Evolutionary conservation across 2,113 vertebrate genomes (phyloP).

Genomic region (Vidua chalybeata): DNA sequence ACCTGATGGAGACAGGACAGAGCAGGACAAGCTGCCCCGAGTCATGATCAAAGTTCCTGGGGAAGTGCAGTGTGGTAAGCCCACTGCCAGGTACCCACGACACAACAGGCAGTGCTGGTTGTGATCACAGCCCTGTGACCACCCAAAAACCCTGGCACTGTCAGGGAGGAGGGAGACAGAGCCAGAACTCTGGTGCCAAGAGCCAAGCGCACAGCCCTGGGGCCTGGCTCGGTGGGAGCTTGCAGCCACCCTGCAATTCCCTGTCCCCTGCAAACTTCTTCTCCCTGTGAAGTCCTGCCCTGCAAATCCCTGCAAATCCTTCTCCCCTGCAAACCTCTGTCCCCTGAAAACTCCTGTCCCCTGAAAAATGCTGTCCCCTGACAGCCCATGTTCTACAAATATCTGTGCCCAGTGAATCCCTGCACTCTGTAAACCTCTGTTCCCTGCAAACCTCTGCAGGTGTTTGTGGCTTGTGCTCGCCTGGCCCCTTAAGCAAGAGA

Average conservation of each 20-base stretch:
- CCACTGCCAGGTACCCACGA: background rate
- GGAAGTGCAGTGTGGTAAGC: background rate
- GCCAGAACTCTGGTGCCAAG: background rate
- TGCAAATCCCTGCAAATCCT: background rate
- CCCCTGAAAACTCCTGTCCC: rapidly evolving
- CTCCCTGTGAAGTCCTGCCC: background rate
- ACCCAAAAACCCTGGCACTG: background rate
- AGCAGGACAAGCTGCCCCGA: background rate
- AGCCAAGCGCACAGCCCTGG: background rate
- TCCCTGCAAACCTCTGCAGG: background rate
- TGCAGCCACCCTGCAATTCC: background rate
- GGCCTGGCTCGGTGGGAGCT: background rate
- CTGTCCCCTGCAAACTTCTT: background rate
- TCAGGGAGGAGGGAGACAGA: background rate
- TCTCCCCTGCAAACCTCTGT: background rate
- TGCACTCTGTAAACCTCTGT: background rate
- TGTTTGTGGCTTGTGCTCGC: background rate
- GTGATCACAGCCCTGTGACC: background rate
- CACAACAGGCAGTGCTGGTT: background rate
- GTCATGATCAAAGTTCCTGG: background rate
- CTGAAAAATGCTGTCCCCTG: background rate
- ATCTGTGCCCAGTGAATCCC: background rate
- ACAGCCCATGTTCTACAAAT: background rate
- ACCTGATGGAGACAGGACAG: conserved; percentile 28
- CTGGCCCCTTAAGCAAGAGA: background rate